Base-by-base conservation (phyloP, 2,888 invertebrate species). In the Caradrina kadenii region DNA sequence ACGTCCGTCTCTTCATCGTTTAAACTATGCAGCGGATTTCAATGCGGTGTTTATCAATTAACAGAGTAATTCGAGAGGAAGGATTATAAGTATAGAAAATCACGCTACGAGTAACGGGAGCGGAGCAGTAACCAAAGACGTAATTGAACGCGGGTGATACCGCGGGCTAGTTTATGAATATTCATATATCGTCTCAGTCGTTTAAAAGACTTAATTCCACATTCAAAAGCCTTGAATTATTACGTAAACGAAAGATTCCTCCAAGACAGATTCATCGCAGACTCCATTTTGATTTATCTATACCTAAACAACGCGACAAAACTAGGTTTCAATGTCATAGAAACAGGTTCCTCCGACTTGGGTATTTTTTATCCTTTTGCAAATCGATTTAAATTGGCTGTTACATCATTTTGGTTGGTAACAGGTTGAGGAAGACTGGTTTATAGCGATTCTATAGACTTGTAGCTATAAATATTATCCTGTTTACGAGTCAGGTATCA, bases 261-360 rank as follows among this genome's bases (percentile, higher is more conserved):
- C 52, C 21, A 1, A 45, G 66, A 55, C 21, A 49, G 61, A 58
- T 55, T 67, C 49, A 21, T 74, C 42, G 52, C 56, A 10, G n/a
- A 10, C 52, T 55, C 55, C 52, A 62, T 67, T 17, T 69, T 62
- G 63, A 54, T 62, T 69, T 76, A 69, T 69, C 76, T 80, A 45
- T 80, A 54, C 10, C 61, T 53, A 80, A 68, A 74, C 22, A 22
- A 49, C 21, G 49, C 63, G 50, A 75, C 60, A 63, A 63, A 73
- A 63, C 68, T 81, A 68, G 62, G 64, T 60, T 58, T 58, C 81
- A 81, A 79, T 79, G 81, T 77, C 81, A 69, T 42, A 26, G 0
- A 2, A 63, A 69, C 78, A 48, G 60, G 78, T 81, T 77, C 26
- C 26, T 64, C 17, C n/a, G 63, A 56, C 11, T 56, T 54, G 11